Evolutionary conservation across 2,797 vertebrate genomes (phyloP).

Genomic region (Valencia hispanica): DNA sequence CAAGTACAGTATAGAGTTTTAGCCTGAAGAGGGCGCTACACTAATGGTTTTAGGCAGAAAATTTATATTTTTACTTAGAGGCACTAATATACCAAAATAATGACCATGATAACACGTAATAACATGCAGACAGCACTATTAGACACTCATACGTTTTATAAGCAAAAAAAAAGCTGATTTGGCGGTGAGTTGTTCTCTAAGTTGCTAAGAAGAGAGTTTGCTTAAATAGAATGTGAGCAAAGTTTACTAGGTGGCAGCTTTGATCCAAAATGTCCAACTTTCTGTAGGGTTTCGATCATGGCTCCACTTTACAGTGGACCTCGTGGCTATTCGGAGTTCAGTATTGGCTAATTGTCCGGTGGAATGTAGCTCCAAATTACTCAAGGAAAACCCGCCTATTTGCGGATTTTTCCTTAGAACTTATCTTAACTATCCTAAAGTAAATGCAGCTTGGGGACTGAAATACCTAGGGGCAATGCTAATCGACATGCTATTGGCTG

Average conservation of each 20-base stretch:
- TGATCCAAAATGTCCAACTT: neutral
- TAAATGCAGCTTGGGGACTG: neutral
- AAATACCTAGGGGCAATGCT: neutral
- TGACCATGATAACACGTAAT: too few relatives aligned
- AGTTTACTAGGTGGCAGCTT: neutral
- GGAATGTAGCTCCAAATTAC: neutral
- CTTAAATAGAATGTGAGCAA: neutral
- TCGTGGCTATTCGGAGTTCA: neutral
- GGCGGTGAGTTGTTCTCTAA: too few relatives aligned
- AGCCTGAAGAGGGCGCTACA: too few relatives aligned
- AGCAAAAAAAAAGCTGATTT: too few relatives aligned
- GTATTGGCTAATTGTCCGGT: neutral
- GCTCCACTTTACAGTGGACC: too few relatives aligned
- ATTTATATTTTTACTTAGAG: too few relatives aligned
- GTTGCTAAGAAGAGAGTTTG: neutral
- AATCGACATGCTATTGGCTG: neutral
- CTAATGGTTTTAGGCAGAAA: too few relatives aligned
- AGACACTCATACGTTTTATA: too few relatives aligned
- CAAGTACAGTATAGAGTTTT: too few relatives aligned
- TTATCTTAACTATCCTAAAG: neutral
- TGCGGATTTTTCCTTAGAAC: neutral
- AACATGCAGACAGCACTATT: too few relatives aligned
- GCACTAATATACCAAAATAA: too few relatives aligned
- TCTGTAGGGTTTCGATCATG: neutral
- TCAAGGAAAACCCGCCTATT: neutral